phyloP scores from a whole-genome alignment of 2,797 vertebrate genomes.

The Enteromius unitaeniatus region DNA sequence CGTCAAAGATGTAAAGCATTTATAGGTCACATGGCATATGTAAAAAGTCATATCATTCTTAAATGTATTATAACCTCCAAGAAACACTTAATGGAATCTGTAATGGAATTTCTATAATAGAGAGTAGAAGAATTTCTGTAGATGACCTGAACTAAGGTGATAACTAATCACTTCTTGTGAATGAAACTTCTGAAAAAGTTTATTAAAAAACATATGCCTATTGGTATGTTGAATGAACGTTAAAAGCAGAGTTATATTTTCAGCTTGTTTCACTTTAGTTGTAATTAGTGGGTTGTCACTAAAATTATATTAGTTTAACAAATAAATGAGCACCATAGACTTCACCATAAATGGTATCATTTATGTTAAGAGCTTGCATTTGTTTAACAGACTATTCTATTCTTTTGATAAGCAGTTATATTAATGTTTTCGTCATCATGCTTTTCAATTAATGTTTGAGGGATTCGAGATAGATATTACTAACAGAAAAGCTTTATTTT shows the following conservation, averaged over 20 bases:
- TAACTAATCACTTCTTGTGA: too few relatives aligned
- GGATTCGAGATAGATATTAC: background rate
- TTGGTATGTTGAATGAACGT: background rate
- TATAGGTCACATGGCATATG: too few relatives aligned
- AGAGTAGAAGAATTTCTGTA: too few relatives aligned
- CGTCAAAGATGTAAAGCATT: too few relatives aligned
- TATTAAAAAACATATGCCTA: too few relatives aligned
- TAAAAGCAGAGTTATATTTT: background rate
- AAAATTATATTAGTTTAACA: background rate
- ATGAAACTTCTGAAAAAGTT: too few relatives aligned
- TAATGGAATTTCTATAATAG: too few relatives aligned
- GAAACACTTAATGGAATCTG: too few relatives aligned
- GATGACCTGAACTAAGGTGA: too few relatives aligned
- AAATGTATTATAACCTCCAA: too few relatives aligned
- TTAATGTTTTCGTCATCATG: background rate
- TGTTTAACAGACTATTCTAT: background rate
- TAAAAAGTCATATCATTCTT: too few relatives aligned
- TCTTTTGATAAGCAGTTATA: background rate
- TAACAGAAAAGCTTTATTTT: background rate
- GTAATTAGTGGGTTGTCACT: background rate
- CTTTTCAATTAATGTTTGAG: too few relatives aligned
- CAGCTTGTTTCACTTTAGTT: background rate
- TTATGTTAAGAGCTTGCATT: background rate
- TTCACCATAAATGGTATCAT: background rate
- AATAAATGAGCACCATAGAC: background rate